These are phyloP conservation scores for Argyra leucocephala DNA, from an alignment of 2,888 invertebrate genomes.

Conservation along the genomic window DNA sequence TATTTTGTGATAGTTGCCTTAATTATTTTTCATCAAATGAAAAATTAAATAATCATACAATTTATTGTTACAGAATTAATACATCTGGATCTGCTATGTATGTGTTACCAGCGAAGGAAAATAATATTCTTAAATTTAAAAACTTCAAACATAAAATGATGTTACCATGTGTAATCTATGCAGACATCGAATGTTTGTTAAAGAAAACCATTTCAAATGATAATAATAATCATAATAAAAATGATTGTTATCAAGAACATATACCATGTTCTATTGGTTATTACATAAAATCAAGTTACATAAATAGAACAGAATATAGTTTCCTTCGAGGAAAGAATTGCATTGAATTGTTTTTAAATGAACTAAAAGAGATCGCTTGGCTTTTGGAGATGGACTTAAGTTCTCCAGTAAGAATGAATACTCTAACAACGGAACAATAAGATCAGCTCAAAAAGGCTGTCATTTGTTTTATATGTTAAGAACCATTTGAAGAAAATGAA, in stretches of 20 bases:
- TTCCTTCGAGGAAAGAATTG: neutral
- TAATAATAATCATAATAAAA: neutral
- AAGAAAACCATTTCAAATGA: neutral
- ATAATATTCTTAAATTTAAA: neutral
- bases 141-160: neutral
- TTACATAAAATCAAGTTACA: conserved; percentile 15
- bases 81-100: neutral
- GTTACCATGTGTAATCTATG: conserved; percentile 12
- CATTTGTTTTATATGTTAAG: conserved; percentile 15
- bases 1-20: neutral
- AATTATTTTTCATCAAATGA: neutral
- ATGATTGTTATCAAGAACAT: neutral
- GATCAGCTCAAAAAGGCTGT: conserved; percentile 7
- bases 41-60: neutral
- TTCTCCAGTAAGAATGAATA: conserved; percentile 1
- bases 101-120: neutral
- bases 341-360: neutral
- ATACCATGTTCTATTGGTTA: conserved; percentile 9
- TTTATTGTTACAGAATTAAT: neutral
- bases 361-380: neutral
- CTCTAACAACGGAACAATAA: conserved; percentile 13
- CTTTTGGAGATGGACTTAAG: neutral
- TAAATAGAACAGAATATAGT: neutral
- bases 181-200: conserved; percentile 7
- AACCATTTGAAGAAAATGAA: conserved; percentile 8